Percentiles rank a stretch among this genome's conserved stretches.
Conservation (phyloP, 2,888 invertebrate species). For the Caenorhabditis angaria region DNA sequence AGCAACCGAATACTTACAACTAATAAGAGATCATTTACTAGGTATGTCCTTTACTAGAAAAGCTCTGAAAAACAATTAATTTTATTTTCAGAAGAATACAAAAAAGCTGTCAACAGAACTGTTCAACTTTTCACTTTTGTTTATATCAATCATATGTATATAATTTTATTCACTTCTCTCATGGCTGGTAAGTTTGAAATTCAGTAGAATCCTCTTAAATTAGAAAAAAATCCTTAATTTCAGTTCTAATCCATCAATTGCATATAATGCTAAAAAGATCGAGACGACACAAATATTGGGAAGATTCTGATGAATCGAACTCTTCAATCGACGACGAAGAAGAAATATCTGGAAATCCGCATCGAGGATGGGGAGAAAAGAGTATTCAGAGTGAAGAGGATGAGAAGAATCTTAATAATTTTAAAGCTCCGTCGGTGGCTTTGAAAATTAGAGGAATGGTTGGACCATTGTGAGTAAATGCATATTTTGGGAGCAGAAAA, state of each 20-base stretch:
- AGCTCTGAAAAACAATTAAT: background rate
- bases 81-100: background rate
- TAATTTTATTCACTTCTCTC: background rate
- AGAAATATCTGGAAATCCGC: background rate
- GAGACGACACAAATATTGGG: background rate
- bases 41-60: background rate
- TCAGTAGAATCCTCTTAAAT: background rate
- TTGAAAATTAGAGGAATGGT: slow-evolving; percentile 24
- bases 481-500: no score
- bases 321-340: background rate
- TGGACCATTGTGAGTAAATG: slow-evolving; percentile 6
- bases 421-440: slow-evolving; percentile 18
- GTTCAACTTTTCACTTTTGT: background rate
- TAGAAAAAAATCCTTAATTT: background rate
- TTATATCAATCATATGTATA: background rate
- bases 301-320: background rate
- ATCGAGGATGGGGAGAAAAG: slow-evolving; percentile 13
- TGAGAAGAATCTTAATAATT: background rate
- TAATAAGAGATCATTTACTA: background rate
- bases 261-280: background rate
- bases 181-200: background rate
- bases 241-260: background rate
- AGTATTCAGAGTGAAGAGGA: background rate
- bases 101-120: background rate
- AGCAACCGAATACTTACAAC: background rate